Evolutionary conservation across 2,797 vertebrate genomes (phyloP), one percentile per base, ranked within the genome.

Genomic region (Coreius guichenoti): DNA sequence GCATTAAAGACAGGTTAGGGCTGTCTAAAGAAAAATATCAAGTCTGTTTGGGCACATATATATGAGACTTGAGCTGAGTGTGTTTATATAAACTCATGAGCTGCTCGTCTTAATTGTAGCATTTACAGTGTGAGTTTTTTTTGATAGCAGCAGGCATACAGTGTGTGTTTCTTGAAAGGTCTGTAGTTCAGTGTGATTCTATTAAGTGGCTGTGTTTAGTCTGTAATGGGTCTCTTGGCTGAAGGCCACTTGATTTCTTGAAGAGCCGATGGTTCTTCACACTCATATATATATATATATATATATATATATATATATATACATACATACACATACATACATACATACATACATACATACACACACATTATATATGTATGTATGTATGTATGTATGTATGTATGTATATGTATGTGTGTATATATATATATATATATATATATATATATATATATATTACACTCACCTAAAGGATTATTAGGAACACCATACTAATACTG

Each of bases 161-260:
- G 39, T 79, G 80, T 68, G 51, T 47, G 9, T 67, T 58, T 56
- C 67, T 33, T 47, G 17, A 65, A 81, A 26, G 11, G 16, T 23
- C 36, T 33, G 17, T 80, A 36, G 43, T 58, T 73, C 33, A 67
- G 36, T 70, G 43, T 80, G 80, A 80, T 70, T 67, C 49, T 72
- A 11, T 4, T 86, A 88, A 68, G 82, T 86, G 76, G 72, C 86
- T 78, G 84, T 47, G 21, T 58, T 76, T 67, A 76, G 49, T 29
- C 21, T 67, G 61, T 69, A 81, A 75, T 80, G 29, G n/a, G 23
- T 29, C 47, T 86, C 63, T 83, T 58, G 80, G 23, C 72, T 88
- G 31, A 61, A 77, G 75, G 56, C 68, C 80, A 72, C 83, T 89
- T 68, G 49, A 54, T 68, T 79, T 85, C 49, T 56, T 70, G 69